Base-by-base conservation (phyloP, 2,888 invertebrate species). In the Anthophora plumipes region DNA sequence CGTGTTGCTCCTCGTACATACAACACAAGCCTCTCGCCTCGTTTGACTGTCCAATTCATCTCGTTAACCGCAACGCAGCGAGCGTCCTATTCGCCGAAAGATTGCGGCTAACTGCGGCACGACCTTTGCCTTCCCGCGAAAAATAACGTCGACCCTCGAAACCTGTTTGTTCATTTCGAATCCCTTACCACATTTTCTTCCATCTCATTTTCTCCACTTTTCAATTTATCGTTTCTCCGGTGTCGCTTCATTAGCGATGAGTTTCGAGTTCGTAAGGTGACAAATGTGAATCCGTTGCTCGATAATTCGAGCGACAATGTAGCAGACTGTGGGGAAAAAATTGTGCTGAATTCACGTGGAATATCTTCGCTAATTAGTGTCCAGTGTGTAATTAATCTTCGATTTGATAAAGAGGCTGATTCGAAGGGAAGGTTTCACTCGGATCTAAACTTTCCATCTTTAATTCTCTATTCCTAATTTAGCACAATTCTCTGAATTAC, bases 101-200 rank as follows among this genome's bases (percentile, higher is more conserved):
- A 76, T 78, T 59, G 55, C 57, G 75, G 50, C 75, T 20, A 64
- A 69, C 57, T 52, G 77, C 63, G 43, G 37, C 68, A 22, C 64
- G 70, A 77, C 70, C 77, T 66, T 79, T 46, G 78, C 61, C 48
- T 50, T 72, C 48, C 76, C 74, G 75, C 74, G 67, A 77, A 74
- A 77, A 64, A 37, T 9, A 8, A 43, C 25, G 31, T 54, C 31
- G 43, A 25, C n/a, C 63, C 37, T n/a, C 41, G 43, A 50, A 61
- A 55, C 60, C n/a, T 61, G 50, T 57, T 14, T 46, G 43, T 43
- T 17, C 50, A 25, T 12, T 31, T 39, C 52, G 31, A 31, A 31
- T 14, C 46, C 1, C 22, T 11, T 22, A 3, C 9, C 25, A 46
- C 12, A 12, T 43, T 12, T 9, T 46, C 6, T 17, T 9, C 14